Evolutionary conservation across 2,888 invertebrate species (phyloP).

Genomic region (Cryptocephalus moraei): DNA sequence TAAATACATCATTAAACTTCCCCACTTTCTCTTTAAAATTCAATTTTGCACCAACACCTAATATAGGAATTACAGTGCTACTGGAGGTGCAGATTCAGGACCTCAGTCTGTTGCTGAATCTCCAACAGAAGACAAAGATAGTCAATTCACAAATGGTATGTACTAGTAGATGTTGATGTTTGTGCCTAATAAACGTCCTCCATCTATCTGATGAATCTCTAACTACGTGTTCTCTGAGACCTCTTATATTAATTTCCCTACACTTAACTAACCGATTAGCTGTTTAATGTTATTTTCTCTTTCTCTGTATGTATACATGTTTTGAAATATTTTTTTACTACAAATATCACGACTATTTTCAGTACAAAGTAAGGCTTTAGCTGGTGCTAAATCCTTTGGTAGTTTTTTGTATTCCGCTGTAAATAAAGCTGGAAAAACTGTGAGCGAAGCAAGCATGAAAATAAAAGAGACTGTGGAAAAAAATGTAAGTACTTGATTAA

Average conservation of each 20-base stretch:
- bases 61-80: slow-evolving; percentile 54
- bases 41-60: slow-evolving; percentile 22
- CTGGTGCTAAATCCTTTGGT: slow-evolving; percentile 83
- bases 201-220: neutral
- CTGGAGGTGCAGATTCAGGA: slow-evolving; percentile 83
- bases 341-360: slow-evolving; percentile 9
- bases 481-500: slow-evolving; percentile 56
- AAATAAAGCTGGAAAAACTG: slow-evolving; percentile 89
- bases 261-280: neutral
- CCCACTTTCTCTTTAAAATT: slow-evolving; percentile 13
- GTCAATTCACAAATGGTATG: slow-evolving; percentile 66
- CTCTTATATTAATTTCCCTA: neutral
- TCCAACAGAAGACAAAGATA: slow-evolving; percentile 70
- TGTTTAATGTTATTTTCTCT: neutral
- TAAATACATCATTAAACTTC: neutral
- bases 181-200: slow-evolving; percentile 9
- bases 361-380: slow-evolving; percentile 84
- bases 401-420: slow-evolving; percentile 91
- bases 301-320: neutral
- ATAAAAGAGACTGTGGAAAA: slow-evolving; percentile 95
- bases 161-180: slow-evolving; percentile 12
- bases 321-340: neutral
- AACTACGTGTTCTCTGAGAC: neutral
- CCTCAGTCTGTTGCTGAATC: slow-evolving; percentile 71
- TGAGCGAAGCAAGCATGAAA: slow-evolving; percentile 82